Evolutionary conservation across 1,140 invertebrate genomes (phyloP).

Genomic region (Ladona fulva): DNA sequence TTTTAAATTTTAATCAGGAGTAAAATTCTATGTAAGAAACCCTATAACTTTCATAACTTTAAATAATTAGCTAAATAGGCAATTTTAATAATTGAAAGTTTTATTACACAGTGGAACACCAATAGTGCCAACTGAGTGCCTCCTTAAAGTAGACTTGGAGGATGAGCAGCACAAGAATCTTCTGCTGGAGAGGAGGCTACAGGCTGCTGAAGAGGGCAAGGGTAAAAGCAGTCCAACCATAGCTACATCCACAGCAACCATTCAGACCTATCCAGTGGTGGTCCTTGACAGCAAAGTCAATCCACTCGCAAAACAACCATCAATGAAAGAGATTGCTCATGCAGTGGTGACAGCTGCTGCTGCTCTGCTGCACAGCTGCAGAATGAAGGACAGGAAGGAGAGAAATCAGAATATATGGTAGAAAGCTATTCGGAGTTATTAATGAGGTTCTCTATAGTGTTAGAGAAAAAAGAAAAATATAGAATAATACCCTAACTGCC

Average conservation of each 20-base stretch:
- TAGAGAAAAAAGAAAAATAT: too few species aligned
- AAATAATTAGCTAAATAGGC: too few species aligned
- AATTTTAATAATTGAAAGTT: too few species aligned
- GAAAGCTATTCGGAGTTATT: slow-evolving; percentile 11
- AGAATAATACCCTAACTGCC: too few species aligned
- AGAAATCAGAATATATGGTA: slow-evolving; percentile 36
- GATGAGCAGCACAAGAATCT: slow-evolving; percentile 65
- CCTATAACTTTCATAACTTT: too few species aligned
- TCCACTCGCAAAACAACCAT: slow-evolving; percentile 12
- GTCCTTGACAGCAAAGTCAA: slow-evolving; percentile 18
- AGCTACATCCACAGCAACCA: slow-evolving; percentile 16
- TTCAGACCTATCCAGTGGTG: slow-evolving; percentile 13
- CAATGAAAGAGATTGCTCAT: slow-evolving; percentile 13
- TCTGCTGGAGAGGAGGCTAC: slow-evolving; percentile 50
- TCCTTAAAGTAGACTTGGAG: slow-evolving; percentile 63
- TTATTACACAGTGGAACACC: too few species aligned
- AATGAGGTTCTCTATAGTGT: too few species aligned
- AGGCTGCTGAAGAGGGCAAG: slow-evolving; percentile 39
- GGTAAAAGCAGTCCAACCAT: slow-evolving; percentile 18
- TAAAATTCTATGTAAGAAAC: too few species aligned
- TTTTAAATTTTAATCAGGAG: too few species aligned
- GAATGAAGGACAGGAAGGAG: slow-evolving; percentile 60
- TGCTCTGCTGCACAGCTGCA: slow-evolving; percentile 18
- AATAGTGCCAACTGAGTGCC: too few species aligned
- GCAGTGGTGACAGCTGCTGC: slow-evolving; percentile 25